Evolutionary conservation across 2,888 invertebrate species (phyloP).

Genomic region (Elysia crispata): DNA sequence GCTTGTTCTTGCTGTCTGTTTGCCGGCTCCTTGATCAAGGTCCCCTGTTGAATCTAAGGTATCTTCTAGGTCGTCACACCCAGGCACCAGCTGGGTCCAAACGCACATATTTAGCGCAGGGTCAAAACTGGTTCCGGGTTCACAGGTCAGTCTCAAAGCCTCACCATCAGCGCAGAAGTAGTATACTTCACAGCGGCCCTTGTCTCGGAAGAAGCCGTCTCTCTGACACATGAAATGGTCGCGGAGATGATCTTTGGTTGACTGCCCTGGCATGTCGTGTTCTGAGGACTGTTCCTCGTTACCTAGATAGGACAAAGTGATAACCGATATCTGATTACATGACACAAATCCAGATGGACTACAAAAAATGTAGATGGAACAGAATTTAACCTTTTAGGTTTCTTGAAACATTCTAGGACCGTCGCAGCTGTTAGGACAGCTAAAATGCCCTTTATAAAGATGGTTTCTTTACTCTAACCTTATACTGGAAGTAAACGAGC

Average conservation of each 20-base stretch:
- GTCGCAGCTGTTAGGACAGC: too few relatives aligned
- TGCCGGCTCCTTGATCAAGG: background rate
- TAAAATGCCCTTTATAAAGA: too few relatives aligned
- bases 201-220: conserved; percentile 51
- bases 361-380: too few relatives aligned
- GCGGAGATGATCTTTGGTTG: background rate
- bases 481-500: too few relatives aligned
- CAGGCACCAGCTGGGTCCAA: conserved; percentile 46
- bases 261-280: background rate
- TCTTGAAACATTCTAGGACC: too few relatives aligned
- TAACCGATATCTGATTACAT: too few relatives aligned
- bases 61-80: conserved; percentile 10
- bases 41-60: background rate
- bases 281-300: background rate
- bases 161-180: conserved; percentile 49
- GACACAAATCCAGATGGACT: too few relatives aligned
- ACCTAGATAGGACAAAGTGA: background rate
- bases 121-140: conserved; percentile 50
- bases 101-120: conserved; percentile 47
- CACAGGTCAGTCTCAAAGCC: conserved; percentile 46
- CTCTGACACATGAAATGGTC: conserved; percentile 44
- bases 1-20: background rate
- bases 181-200: conserved; percentile 43
- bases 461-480: too few relatives aligned
- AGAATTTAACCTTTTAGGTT: too few relatives aligned